Evolutionary conservation across 2,797 vertebrate genomes (phyloP), one percentile per base, ranked within the genome.

Genomic region (Halcyon badia): DNA sequence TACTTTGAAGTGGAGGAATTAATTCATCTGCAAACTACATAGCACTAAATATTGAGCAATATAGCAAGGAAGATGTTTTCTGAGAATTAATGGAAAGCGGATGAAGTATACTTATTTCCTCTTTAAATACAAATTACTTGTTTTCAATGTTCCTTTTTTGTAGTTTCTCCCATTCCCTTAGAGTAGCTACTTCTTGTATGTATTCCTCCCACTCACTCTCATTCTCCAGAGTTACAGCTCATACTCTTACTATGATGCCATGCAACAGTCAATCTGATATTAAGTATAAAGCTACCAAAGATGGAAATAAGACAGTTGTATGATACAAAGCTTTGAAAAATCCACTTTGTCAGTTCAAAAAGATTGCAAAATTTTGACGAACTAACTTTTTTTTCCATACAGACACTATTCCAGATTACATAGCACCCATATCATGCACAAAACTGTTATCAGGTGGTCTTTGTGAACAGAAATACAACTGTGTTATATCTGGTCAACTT

Each of bases 401-500:
- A 92, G 28, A 66, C 48, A 48, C 89, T 82, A 82, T 91, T 92
- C 68, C 48, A 85, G 78, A 84, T 77, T 82, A 70, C n/a, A 41
- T 46, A 90, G 46, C 26, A 46, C 35, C 35, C 18, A 0, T 87
- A 77, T 30, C 22, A 60, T 80, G 60, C 28, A 35, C 30, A 91
- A 79, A 87, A 70, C 87, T 70, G 14, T 89, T 89, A 2, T 82
- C 16, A 2, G 71, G 75, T 58, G 35, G 64, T 56, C 93, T 92
- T 87, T 92, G 60, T 89, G 78, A 92, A 77, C 30, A 94, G 89
- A 87, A 96, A 94, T 82, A 48, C 68, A 82, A 42, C 87, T 62
- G 66, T 48, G 37, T 42, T 94, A 3, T 92, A 89, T 84, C 83
- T 76, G 95, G 94, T 84, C 83, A 69, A 14, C 72, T 76, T 94